Evolutionary conservation across 2,113 vertebrate species (phyloP), one percentile per base, ranked within the genome.

Genomic region (Austrofundulus limnaeus): DNA sequence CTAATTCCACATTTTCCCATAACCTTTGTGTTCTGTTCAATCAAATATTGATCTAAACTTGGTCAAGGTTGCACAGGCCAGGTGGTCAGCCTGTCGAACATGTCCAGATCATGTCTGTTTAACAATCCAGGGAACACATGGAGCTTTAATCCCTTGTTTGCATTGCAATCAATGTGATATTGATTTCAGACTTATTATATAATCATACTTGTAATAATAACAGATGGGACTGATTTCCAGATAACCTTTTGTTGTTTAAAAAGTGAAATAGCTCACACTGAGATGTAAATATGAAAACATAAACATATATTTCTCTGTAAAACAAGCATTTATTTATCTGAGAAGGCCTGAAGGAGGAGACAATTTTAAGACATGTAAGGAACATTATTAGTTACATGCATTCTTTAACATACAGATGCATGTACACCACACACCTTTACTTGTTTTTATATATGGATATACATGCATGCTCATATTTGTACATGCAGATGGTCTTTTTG

Each of bases 311-410:
- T 28, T 9, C 53, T 70, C 21, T 47, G 49, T 75, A 66, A 54
- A 50, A 11, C 51, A 78, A 69, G 65, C 65, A 54, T n/a, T n/a
- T n/a, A 37, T 56, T 66, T 72, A 74, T 56, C 28, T 47, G 15
- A 56, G 63, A 52, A 54, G 55, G 83, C 70, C 61, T 37, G 60
- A 83, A 77, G 38, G 83, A 83, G 64, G 71, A 79, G 65, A 66
- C 34, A 17, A 78, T 86, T 86, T 78, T 72, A 83, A 85, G 77
- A 79, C 80, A 59, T 25, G 61, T 60, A 70, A 82, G 85, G 80
- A 87, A 80, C 82, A 85, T 88, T 81, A 90, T 90, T 88, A 90
- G 83, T 87, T 79, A 66, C 87, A 87, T 80, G 82, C 73, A 85
- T 77, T 71, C 81, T 75, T 74, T 70, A 70, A 85, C 84, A 85